Conservation (phyloP, 2,888 invertebrate genomes). For the Nomada ferruginata region DNA sequence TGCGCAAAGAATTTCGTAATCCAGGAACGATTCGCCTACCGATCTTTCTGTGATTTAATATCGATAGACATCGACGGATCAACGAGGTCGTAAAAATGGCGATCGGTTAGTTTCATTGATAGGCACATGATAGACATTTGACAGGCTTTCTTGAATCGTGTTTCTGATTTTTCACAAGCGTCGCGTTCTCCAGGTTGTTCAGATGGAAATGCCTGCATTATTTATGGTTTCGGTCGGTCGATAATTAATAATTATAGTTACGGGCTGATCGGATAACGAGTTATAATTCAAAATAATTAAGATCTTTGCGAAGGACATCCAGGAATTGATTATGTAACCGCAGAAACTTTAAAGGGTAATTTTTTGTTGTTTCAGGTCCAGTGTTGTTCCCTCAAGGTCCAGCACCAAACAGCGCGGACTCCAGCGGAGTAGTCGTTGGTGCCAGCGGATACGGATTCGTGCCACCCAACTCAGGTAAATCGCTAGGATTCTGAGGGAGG, state of each 20-base stretch:
- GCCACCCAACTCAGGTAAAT: constrained; percentile 90
- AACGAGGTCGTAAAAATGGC: constrained; percentile 12
- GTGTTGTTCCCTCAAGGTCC: constrained; percentile 91
- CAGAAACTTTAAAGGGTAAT: too few relatives aligned
- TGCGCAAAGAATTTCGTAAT: constrained; percentile 33
- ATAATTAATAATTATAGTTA: too few relatives aligned
- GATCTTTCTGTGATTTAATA: not conserved
- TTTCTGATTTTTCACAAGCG: constrained; percentile 31
- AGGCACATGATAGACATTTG: constrained; percentile 2
- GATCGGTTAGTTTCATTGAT: constrained; percentile 9
- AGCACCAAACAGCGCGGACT: constrained; percentile 87
- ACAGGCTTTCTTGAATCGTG: not conserved
- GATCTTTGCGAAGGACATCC: not conserved
- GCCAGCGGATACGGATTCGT: constrained; percentile 95
- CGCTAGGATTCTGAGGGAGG: constrained; percentile 76
- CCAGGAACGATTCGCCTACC: constrained; percentile 16
- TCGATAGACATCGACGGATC: constrained; percentile 20
- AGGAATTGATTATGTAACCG: not conserved
- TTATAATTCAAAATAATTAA: not conserved
- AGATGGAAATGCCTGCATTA: constrained; percentile 17
- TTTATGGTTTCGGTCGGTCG: too few relatives aligned
- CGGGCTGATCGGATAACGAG: too few relatives aligned
- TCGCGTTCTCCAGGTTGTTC: not conserved
- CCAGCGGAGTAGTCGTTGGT: constrained; percentile 92
- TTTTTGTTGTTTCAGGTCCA: constrained; percentile 86